These are phyloP conservation scores for Silurus aristotelis DNA, from an alignment of 2,797 vertebrate species.

Conservation along the genomic window DNA sequence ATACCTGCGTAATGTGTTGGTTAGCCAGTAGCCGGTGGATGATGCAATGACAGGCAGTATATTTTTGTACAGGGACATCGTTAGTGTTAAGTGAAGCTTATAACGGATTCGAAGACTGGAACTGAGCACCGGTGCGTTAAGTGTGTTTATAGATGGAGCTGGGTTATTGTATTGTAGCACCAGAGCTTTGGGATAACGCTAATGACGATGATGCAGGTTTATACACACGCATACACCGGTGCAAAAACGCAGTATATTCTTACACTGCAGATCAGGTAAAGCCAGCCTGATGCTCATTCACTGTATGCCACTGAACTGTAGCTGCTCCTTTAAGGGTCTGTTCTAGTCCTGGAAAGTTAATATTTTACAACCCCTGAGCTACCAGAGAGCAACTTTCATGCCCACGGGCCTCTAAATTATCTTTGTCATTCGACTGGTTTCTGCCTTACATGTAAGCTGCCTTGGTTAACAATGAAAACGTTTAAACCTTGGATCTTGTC, in stretches of 20 bases:
- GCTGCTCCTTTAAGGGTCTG: background rate
- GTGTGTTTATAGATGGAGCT: background rate
- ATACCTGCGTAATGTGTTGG: slow-evolving; percentile 20
- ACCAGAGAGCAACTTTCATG: background rate
- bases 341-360: background rate
- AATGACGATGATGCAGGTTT: background rate
- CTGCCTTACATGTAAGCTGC: background rate
- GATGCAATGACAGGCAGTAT: slow-evolving; percentile 9
- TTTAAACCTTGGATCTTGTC: background rate
- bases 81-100: slow-evolving; percentile 1
- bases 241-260: background rate
- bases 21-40: slow-evolving; percentile 4
- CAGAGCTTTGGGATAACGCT: background rate
- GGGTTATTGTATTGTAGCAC: background rate
- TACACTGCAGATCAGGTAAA: background rate
- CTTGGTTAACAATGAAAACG: background rate
- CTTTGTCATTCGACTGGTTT: slow-evolving; percentile 4
- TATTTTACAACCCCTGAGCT: background rate
- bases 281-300: background rate
- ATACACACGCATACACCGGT: background rate
- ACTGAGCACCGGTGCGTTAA: background rate
- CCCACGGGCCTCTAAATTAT: background rate
- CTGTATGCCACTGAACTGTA: background rate
- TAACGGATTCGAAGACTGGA: slow-evolving; percentile 1
- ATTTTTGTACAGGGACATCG: slow-evolving; percentile 8